Conservation (phyloP, 1,140 invertebrate genomes). For the Probaryconus sp. region DNA sequence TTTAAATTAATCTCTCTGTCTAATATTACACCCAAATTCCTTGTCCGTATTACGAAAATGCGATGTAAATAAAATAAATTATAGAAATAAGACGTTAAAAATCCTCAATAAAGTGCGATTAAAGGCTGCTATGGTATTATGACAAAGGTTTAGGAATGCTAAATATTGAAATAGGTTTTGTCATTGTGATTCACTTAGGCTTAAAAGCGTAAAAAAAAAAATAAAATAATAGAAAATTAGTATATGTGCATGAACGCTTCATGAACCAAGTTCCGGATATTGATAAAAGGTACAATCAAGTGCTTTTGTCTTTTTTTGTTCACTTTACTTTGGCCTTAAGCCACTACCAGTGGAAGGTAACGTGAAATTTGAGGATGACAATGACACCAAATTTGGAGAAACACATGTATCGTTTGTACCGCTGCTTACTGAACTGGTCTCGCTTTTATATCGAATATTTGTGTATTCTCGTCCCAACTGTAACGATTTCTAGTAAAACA, state of each 20-base stretch:
- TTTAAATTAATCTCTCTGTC: no score
- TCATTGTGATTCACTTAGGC: conserved; percentile 58
- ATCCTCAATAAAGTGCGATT: conserved; percentile 7
- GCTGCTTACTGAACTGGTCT: conserved; percentile 65
- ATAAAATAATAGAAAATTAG: no score
- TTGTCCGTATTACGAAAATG: conserved; percentile 42
- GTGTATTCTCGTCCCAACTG: conserved; percentile 93
- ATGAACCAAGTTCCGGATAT: conserved; percentile 27
- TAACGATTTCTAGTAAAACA: conserved; percentile 82
- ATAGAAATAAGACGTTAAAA: conserved; percentile 15
- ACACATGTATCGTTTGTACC: conserved; percentile 63
- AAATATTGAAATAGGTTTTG: conserved; percentile 57
- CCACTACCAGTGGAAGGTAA: conserved; percentile 63
- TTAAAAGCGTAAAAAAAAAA: conserved; percentile 61
- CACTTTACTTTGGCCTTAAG: conserved; percentile 75
- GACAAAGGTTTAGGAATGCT: conserved; percentile 56
- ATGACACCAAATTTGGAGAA: conserved; percentile 61
- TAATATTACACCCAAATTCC: conserved; percentile 10
- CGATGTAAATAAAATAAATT: conserved; percentile 12
- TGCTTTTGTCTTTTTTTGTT: background rate
- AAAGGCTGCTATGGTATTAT: conserved; percentile 17
- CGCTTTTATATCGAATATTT: conserved; percentile 86
- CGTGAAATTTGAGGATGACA: conserved; percentile 66
- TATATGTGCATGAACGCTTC: background rate
- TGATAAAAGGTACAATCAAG: conserved; percentile 14